phyloP scores from a whole-genome alignment of 2,113 vertebrate genomes.

The Lepus timidus region DNA sequence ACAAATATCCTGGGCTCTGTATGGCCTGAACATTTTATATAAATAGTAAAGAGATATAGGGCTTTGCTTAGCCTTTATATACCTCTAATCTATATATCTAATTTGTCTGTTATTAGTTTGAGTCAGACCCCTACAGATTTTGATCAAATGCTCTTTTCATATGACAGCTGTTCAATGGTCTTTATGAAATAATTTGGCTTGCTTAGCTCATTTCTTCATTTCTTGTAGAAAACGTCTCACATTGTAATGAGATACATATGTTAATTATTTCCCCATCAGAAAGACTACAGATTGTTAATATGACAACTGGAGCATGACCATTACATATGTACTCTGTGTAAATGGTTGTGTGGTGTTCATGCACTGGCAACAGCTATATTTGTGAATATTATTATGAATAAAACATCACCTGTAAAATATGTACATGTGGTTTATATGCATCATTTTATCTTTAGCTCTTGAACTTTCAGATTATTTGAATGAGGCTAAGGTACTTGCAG shows the following conservation, averaged over 20 bases:
- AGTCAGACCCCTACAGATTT: constrained; percentile 37
- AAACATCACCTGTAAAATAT: background rate
- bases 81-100: background rate
- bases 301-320: constrained; percentile 21
- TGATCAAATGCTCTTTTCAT: constrained; percentile 7
- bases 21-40: background rate
- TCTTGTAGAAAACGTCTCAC: constrained; percentile 24
- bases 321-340: constrained; percentile 51
- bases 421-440: background rate
- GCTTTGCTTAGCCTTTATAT: background rate
- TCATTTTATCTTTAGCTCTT: background rate
- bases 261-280: background rate
- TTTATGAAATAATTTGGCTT: constrained; percentile 53
- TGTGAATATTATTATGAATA: background rate
- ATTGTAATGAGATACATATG: constrained; percentile 43
- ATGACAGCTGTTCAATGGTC: constrained; percentile 42
- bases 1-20: background rate
- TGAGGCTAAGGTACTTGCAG: background rate
- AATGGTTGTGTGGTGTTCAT: background rate
- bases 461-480: background rate
- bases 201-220: constrained; percentile 50
- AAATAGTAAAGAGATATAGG: background rate
- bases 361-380: background rate
- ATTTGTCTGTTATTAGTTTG: background rate
- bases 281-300: constrained; percentile 38